Percentiles rank a stretch among this genome's conserved stretches.
Conservation (phyloP, 2,888 invertebrate species). For the Cephus pygmeus region DNA sequence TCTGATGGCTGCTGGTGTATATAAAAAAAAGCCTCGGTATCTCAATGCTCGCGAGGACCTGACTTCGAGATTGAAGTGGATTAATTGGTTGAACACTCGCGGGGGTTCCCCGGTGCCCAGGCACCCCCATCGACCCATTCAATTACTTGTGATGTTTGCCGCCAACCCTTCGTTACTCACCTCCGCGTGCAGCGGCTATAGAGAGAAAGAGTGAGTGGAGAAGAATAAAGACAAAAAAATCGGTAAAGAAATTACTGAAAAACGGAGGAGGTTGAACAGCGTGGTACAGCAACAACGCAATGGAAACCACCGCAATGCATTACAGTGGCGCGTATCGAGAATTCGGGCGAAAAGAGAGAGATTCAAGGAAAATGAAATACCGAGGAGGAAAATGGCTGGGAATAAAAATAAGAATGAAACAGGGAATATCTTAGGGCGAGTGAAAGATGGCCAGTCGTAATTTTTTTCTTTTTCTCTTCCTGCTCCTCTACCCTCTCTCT, state of each 20-base stretch:
- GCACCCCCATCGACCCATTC: constrained; percentile 26
- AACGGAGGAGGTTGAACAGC: not conserved
- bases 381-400: not conserved
- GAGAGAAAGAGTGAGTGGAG: not conserved
- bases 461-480: not conserved
- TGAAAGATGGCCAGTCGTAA: constrained; percentile 40
- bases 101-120: constrained; percentile 46
- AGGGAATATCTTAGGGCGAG: constrained; percentile 10
- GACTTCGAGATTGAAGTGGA: constrained; percentile 59
- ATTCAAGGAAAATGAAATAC: not conserved
- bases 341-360: not conserved
- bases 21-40: constrained; percentile 35
- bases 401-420: not conserved
- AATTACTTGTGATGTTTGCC: constrained; percentile 60
- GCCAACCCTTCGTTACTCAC: constrained; percentile 28
- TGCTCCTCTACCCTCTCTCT: not conserved
- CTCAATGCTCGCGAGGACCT: constrained; percentile 50
- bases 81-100: constrained; percentile 63
- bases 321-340: not conserved
- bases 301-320: not conserved
- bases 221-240: not conserved
- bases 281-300: not conserved
- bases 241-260: not conserved
- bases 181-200: not conserved
- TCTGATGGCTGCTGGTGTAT: constrained; percentile 34